Evolutionary conservation across 2,888 invertebrate genomes (phyloP), one percentile per base, ranked within the genome.

Genomic region (Zeuzera pyrina): DNA sequence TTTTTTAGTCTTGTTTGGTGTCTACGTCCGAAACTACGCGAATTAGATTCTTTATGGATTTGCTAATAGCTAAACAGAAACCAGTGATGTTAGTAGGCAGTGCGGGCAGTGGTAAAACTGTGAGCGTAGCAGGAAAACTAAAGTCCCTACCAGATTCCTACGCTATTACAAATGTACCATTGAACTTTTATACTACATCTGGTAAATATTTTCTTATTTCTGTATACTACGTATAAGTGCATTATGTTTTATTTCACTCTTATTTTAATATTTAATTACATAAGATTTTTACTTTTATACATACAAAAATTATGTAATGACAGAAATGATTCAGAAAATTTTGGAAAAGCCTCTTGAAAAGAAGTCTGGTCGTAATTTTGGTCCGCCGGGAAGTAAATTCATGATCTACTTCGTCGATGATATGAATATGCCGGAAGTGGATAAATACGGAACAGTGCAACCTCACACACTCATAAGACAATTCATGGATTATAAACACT

Each of bases 391-490:
- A n/a, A 93, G 88, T 58, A 95, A 96, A 69, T 89, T 88, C 12
- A 90, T 97, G 86, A 89, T 97, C 32, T 97, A 96, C 71, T 97
- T 97, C 65, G 89, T 97, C 35, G 97, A 97, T 57, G 97, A 97
- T 55, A 89, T 97, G 89, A 97, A 97, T 65, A 97, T 97, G 96
- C 97, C 97, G 0, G 95, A 95, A 79, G 96, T 97, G 2, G 97
- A 97, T 67, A 88, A 87, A 34, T 97, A 97, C 66, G 95, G 94
- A 34, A 97, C 97, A 0, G 97, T 97, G 8, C 97, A 97, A 61
- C 95, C 97, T 0, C 97, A 97, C 58, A 97, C 97, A 0, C 85
- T 97, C 1, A 91, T 97, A 39, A 85, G 97, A 12, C 95, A 98
- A 63, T 95, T 93, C 63, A 89, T 97, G 87, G 95, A 97, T 71